A percentile compares a stretch with the other conserved stretches of the same genome.
These are phyloP conservation scores for Medauroidea extradentata DNA, from an alignment of 1,140 invertebrate species.

Conservation along the genomic window DNA sequence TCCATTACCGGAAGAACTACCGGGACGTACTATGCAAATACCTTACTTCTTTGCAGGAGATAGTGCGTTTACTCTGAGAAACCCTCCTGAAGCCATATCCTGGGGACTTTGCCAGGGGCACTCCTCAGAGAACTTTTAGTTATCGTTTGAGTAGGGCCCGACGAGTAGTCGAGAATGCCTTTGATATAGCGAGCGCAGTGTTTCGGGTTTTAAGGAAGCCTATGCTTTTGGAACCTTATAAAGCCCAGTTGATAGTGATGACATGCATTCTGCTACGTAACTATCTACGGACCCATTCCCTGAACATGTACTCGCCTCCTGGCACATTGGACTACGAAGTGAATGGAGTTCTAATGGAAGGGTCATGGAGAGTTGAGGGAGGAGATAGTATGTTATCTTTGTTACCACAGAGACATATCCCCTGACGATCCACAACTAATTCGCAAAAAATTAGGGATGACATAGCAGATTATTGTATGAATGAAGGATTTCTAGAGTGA, in stretches of 20 bases:
- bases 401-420: neutral
- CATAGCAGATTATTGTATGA: too few species aligned
- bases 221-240: constrained; percentile 4
- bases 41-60: too few species aligned
- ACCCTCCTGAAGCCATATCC: constrained; percentile 46
- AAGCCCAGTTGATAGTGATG: neutral
- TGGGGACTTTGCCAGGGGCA: constrained; percentile 20
- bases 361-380: too few species aligned
- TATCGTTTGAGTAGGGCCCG: too few species aligned
- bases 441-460: neutral
- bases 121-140: too few species aligned
- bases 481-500: too few species aligned
- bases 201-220: constrained; percentile 14
- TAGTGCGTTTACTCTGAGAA: too few species aligned
- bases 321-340: neutral
- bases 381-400: neutral
- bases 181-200: too few species aligned
- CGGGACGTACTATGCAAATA: too few species aligned
- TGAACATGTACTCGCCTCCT: too few species aligned
- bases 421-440: neutral
- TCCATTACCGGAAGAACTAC: constrained; percentile 33
- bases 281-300: neutral
- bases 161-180: too few species aligned
- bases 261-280: too few species aligned
- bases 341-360: neutral